phyloP scores from a whole-genome alignment of 92 coral and sea anemone genomes.

The Anthopleura xanthogrammica region DNA sequence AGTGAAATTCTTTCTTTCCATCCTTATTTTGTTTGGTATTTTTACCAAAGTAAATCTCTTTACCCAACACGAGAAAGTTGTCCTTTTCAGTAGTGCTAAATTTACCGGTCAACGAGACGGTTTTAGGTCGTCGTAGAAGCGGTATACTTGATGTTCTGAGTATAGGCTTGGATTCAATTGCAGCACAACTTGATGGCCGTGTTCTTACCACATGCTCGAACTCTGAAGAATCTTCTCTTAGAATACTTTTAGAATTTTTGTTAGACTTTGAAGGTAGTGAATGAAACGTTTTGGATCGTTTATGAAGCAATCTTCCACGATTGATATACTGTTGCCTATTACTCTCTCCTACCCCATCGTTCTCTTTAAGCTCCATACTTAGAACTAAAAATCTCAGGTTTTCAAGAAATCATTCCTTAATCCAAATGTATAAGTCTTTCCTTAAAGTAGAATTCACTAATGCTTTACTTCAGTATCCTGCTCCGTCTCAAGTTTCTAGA shows the following conservation, averaged over 20 bases:
- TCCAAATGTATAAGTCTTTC: not conserved
- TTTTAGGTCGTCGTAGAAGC: not conserved
- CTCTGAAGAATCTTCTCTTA: conserved; percentile 12
- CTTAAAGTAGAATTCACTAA: not conserved
- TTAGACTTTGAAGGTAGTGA: not conserved
- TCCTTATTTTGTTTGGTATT: not conserved
- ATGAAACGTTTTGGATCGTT: conserved; percentile 26
- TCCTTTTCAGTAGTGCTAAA: not conserved
- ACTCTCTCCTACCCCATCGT: not conserved
- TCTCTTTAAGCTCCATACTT: not conserved
- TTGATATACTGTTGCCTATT: not conserved
- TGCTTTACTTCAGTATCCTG: not conserved
- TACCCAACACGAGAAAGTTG: not conserved
- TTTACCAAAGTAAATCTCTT: not conserved
- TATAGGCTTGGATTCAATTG: not conserved
- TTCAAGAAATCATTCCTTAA: not conserved
- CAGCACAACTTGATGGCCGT: not conserved
- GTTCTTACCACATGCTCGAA: not conserved
- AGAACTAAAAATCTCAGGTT: not conserved
- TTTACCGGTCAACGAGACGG: not conserved
- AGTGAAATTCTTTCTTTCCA: not conserved
- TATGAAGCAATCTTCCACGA: conserved; percentile 5
- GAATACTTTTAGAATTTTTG: not conserved
- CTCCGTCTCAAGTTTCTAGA: not conserved
- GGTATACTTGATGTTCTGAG: not conserved